Evolutionary conservation across 1,140 invertebrate species (phyloP).

Genomic region (Campoletis sonorensis): DNA sequence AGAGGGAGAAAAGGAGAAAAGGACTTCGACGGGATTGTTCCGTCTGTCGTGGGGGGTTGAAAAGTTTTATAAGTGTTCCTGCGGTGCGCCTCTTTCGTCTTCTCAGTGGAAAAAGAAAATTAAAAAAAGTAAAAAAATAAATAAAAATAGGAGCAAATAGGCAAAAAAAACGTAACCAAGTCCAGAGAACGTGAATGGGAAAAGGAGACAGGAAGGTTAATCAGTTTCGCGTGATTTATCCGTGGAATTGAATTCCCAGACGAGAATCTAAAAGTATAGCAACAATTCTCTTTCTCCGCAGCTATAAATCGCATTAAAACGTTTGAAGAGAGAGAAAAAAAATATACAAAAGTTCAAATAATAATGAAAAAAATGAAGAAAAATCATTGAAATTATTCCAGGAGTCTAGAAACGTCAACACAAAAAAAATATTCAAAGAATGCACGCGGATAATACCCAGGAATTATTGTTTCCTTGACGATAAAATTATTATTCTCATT

Average conservation of each 20-base stretch:
- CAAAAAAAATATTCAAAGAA: too few species aligned
- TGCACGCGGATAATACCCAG: too few species aligned
- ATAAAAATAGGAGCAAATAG: constrained; percentile 5
- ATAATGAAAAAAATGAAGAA: too few species aligned
- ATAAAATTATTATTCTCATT: too few species aligned
- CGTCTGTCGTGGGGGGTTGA: constrained; percentile 7
- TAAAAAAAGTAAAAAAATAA: constrained; percentile 20
- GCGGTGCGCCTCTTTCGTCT: constrained; percentile 16
- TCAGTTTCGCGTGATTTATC: constrained; percentile 40
- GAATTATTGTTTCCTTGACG: too few species aligned
- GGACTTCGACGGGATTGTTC: constrained; percentile 31
- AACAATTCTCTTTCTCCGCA: too few species aligned
- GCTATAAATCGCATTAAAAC: background rate
- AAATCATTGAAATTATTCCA: too few species aligned
- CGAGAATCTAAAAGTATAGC: background rate
- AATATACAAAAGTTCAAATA: too few species aligned
- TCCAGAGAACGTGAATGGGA: constrained; percentile 5
- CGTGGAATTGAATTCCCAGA: constrained; percentile 20
- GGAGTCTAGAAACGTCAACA: too few species aligned
- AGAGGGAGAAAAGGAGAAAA: constrained; percentile 11
- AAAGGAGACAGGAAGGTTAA: constrained; percentile 16
- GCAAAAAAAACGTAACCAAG: background rate
- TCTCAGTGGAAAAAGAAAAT: background rate
- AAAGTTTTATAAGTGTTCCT: constrained; percentile 41
- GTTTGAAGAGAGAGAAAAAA: background rate